phyloP scores from a whole-genome alignment of 2,888 invertebrate genomes.

The Tenthredo distinguenda region DNA sequence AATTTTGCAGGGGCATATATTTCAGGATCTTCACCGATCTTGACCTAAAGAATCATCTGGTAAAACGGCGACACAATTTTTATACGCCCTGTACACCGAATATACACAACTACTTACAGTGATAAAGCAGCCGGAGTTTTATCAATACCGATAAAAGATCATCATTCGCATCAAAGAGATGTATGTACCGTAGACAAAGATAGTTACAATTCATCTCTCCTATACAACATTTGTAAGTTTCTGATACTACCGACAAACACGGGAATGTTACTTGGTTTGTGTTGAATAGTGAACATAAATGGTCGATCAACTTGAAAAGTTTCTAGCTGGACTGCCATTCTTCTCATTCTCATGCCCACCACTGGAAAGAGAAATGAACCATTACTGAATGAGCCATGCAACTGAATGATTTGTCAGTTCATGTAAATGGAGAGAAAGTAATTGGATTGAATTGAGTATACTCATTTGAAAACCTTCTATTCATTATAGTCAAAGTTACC shows the following conservation, averaged over 20 bases:
- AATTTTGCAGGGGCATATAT: too few species aligned
- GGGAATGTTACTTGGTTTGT: conserved; percentile 68
- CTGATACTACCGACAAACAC: conserved; percentile 72
- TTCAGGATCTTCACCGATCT: too few species aligned
- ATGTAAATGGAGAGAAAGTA: background rate
- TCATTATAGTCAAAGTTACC: background rate
- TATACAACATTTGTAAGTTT: conserved; percentile 61
- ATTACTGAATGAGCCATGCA: background rate
- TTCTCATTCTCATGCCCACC: conserved; percentile 64
- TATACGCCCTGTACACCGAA: too few species aligned
- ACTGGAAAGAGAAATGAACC: conserved; percentile 60
- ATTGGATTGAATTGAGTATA: background rate
- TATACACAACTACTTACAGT: background rate
- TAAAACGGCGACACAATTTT: too few species aligned
- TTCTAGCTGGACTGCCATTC: conserved; percentile 62
- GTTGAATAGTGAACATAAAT: conserved; percentile 74
- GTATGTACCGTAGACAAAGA: background rate
- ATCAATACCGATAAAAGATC: background rate
- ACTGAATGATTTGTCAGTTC: background rate
- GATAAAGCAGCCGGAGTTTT: background rate
- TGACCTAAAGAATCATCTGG: too few species aligned
- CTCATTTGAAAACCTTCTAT: too few species aligned
- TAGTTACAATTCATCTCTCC: conserved; percentile 71
- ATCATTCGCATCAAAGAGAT: background rate
- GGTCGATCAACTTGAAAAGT: conserved; percentile 76